A percentile compares a stretch with the other conserved stretches of the same genome.
phyloP scores from a whole-genome alignment of 2,888 invertebrate species.

The Ecliptopera silaceata region DNA sequence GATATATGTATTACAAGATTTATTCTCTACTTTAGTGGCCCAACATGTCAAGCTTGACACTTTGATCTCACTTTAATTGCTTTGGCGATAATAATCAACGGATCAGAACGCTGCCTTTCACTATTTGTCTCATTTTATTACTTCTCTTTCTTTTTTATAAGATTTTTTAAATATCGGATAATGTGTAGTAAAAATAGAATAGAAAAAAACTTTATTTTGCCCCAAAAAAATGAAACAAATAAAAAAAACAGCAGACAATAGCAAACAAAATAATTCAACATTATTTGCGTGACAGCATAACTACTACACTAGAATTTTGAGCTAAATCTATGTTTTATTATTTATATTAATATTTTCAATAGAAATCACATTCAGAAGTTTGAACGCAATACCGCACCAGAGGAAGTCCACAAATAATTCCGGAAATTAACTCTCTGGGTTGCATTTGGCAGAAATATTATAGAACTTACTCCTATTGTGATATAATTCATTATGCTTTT shows the following conservation, averaged over 20 bases:
- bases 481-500: too few species aligned
- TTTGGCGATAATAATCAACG: constrained; percentile 47
- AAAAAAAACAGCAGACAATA: too few species aligned
- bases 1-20: too few species aligned
- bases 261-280: too few species aligned
- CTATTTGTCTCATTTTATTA: constrained; percentile 12
- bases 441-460: not conserved
- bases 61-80: constrained; percentile 60
- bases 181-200: too few species aligned
- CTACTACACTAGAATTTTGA: too few species aligned
- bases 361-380: constrained; percentile 6
- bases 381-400: not conserved
- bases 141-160: not conserved
- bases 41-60: constrained; percentile 44
- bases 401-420: not conserved
- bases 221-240: too few species aligned
- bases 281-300: too few species aligned
- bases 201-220: too few species aligned
- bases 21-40: constrained; percentile 42
- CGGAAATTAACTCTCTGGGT: not conserved
- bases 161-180: too few species aligned
- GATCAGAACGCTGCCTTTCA: constrained; percentile 24
- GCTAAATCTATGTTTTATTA: too few species aligned
- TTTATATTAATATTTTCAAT: not conserved
- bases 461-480: too few species aligned